A percentile compares a stretch with the other conserved stretches of the same genome.
Conservation (phyloP, 2,797 vertebrate genomes). For the Chlorospingus flavigularis region DNA sequence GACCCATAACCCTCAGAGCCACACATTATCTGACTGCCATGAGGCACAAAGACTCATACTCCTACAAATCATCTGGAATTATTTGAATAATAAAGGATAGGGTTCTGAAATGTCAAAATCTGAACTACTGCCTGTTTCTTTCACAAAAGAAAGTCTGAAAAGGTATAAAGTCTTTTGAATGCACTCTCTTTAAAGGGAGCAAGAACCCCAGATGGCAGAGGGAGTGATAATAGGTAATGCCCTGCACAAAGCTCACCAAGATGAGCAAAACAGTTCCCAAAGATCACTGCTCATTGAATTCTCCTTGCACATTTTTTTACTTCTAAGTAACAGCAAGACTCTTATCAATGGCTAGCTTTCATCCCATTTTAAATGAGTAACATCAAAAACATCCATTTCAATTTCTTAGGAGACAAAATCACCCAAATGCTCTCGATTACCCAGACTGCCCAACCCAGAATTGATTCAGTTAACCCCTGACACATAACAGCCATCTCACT, state of each 20-base stretch:
- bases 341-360: neutral
- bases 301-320: neutral
- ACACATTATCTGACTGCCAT: neutral
- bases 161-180: neutral
- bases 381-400: neutral
- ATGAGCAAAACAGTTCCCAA: neutral
- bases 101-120: neutral
- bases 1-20: neutral
- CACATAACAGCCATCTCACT: neutral
- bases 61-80: neutral
- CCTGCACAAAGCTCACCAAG: neutral
- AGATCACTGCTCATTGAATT: neutral
- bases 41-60: neutral
- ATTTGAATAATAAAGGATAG: neutral
- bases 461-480: neutral
- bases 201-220: neutral
- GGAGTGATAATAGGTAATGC: neutral
- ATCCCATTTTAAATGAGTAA: neutral
- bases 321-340: neutral
- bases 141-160: neutral
- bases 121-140: neutral
- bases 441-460: neutral
- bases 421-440: neutral
- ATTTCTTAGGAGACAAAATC: neutral
- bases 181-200: neutral